These are phyloP conservation scores for Araneus ventricosus DNA, from an alignment of 1,140 invertebrate species.

Conservation along the genomic window DNA sequence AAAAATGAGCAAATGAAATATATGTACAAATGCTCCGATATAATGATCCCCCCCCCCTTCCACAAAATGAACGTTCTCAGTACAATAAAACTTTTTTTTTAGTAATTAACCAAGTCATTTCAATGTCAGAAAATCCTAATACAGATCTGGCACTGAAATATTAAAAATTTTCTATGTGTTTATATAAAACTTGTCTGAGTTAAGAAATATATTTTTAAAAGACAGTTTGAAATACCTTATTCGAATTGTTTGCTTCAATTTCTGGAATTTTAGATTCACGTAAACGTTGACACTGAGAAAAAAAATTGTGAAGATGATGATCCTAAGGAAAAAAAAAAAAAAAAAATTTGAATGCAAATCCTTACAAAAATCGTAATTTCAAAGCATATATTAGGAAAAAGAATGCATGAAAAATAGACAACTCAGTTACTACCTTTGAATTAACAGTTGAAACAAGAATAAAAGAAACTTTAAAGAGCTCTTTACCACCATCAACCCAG, in stretches of 20 bases:
- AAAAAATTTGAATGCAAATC: too few relatives aligned
- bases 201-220: neutral
- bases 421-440: conserved; percentile 81
- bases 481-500: conserved; percentile 94
- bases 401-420: neutral
- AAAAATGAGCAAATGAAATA: too few relatives aligned
- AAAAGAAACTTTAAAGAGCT: conserved; percentile 90
- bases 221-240: conserved; percentile 21
- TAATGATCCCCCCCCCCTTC: too few relatives aligned
- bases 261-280: conserved; percentile 82
- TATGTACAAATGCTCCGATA: too few relatives aligned
- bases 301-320: conserved; percentile 92
- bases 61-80: too few relatives aligned
- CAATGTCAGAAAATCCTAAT: too few relatives aligned
- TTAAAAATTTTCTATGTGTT: too few relatives aligned
- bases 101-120: too few relatives aligned
- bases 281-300: conserved; percentile 82
- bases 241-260: conserved; percentile 79
- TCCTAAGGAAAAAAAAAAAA: conserved; percentile 81
- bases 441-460: conserved; percentile 92
- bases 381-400: neutral
- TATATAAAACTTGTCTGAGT: neutral
- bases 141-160: too few relatives aligned
- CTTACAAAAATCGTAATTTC: neutral
- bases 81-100: too few relatives aligned